Conservation (phyloP, 2,888 invertebrate species). For the Thymelicus acteon region DNA sequence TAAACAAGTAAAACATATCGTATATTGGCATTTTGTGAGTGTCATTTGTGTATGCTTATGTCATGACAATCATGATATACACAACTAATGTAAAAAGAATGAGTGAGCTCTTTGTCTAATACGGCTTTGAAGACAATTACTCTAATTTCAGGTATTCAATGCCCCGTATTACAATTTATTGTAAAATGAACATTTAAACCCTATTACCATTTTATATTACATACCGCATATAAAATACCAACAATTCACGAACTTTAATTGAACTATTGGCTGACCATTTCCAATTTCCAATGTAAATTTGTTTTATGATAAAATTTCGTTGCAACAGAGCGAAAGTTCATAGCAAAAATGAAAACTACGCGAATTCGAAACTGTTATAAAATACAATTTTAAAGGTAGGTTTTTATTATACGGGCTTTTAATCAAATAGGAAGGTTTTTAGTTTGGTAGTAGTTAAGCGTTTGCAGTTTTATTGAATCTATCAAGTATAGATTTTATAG, state of each 20-base stretch:
- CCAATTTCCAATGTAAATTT: slow-evolving; percentile 18
- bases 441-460: slow-evolving; percentile 24
- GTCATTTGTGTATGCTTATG: no score
- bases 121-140: no score
- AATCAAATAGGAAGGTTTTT: slow-evolving; percentile 21
- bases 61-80: no score
- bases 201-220: no score
- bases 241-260: slow-evolving; percentile 3
- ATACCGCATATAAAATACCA: not conserved
- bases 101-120: no score
- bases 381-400: slow-evolving; percentile 9
- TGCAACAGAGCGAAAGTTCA: slow-evolving; percentile 19
- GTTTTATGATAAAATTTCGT: slow-evolving; percentile 14
- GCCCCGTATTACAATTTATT: no score
- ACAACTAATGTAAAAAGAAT: no score
- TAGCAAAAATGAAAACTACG: slow-evolving; percentile 12
- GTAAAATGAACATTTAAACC: no score
- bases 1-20: no score
- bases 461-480: not conserved
- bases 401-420: slow-evolving; percentile 8
- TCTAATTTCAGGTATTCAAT: no score
- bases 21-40: no score
- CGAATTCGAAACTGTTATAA: slow-evolving; percentile 14
- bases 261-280: slow-evolving; percentile 6
- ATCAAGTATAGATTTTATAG: not conserved